Evolutionary conservation across 2,113 vertebrate species (phyloP), one percentile per base, ranked within the genome.

Genomic region (Malurus alboscapulatus): DNA sequence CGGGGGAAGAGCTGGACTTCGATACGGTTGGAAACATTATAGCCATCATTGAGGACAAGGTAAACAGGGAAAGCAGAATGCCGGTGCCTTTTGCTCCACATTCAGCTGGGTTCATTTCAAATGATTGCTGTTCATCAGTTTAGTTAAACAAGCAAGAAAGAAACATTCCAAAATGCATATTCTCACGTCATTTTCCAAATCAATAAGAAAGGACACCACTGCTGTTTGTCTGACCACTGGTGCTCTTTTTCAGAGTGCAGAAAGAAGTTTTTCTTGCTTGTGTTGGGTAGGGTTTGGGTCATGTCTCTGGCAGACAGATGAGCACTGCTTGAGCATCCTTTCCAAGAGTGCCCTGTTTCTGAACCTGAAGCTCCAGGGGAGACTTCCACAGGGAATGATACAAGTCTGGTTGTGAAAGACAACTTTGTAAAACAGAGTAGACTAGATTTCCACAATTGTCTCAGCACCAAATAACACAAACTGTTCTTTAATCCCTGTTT

Each of bases 41-140:
- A 88, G 99, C 99, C 93, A 99, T 99, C 96, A 99, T 99, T 96
- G 99, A 99, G 91, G 99, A 99, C 92, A 99, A 99, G 98, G 99
- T 99, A 98, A 97, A n/a, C 0, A 7, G 82, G 92, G 87, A 66
- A 34, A 81, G 57, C 65, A 90, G 65, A 80, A 20, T 62, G 34
- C 34, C 32, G 27, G 34, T 77, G 65, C 38, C 27, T 72, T 92
- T 88, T 63, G 16, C 22, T 91, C 51, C 61, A 74, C 30, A 9
- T 73, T 61, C 20, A 50, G 5, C 84, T 87, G 68, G 40, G 29
- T 89, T 76, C 58, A 62, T 88, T 14, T 76, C 42, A 74, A 20
- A n/a, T 40, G 14, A 50, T 82, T 65, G 48, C 80, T 93, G 61
- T 36, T 88, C 25, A 87, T 9, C 62, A 61, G 0, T 77, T 29